A percentile compares a stretch with the other conserved stretches of the same genome.
phyloP scores from a whole-genome alignment of 1,140 invertebrate species.

The Pogonus chalceus region DNA sequence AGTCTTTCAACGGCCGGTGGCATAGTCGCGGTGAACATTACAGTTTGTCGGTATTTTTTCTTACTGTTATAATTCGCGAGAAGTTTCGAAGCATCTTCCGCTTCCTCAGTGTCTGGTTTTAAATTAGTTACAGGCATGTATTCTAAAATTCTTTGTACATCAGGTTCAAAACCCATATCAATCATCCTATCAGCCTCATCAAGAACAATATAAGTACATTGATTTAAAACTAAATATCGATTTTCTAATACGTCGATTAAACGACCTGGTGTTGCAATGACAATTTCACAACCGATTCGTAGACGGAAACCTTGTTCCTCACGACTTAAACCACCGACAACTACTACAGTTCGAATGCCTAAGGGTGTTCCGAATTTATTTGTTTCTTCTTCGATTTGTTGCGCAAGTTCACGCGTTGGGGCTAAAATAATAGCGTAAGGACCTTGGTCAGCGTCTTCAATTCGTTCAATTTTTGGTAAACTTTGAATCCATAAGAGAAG shows the following conservation, averaged over 20 bases:
- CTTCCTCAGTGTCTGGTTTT: constrained; percentile 97
- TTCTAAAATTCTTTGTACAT: constrained; percentile 96
- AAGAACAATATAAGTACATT: constrained; percentile 90
- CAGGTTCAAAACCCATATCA: constrained; percentile 98
- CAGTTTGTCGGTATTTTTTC: constrained; percentile 97
- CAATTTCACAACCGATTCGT: constrained; percentile 96
- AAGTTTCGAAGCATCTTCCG: constrained; percentile 67
- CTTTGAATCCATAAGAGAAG: constrained; percentile 96
- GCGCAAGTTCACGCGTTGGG: constrained; percentile 96
- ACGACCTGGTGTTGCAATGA: constrained; percentile 99
- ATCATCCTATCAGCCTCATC: constrained; percentile 98
- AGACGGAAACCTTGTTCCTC: constrained; percentile 98
- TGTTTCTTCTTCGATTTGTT: constrained; percentile 99
- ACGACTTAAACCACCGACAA: constrained; percentile 94
- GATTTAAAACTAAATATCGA: constrained; percentile 89
- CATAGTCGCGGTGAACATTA: constrained; percentile 99
- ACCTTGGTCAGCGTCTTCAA: constrained; percentile 90
- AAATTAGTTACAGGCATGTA: constrained; percentile 98
- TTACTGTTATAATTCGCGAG: constrained; percentile 94
- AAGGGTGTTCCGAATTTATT: constrained; percentile 93
- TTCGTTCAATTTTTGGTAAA: constrained; percentile 87
- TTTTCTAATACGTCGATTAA: constrained; percentile 98
- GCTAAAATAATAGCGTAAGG: constrained; percentile 99
- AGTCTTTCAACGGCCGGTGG: constrained; percentile 93
- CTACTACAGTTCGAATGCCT: constrained; percentile 92